Evolutionary conservation across 2,797 vertebrate genomes (phyloP).

Genomic region (Simalia tracyae): DNA sequence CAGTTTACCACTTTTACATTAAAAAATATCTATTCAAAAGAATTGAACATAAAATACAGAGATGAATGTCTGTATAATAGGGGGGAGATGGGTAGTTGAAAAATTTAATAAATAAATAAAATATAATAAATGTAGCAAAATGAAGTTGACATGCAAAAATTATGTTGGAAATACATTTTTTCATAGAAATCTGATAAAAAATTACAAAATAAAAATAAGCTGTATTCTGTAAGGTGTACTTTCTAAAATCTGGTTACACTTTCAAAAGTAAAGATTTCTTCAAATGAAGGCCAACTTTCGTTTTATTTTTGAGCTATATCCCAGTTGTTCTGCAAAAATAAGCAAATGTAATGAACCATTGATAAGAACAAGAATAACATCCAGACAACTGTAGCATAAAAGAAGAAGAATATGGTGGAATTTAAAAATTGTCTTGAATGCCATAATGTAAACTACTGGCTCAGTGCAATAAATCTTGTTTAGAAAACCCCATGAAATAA

Average conservation of each 20-base stretch:
- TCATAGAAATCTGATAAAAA: background rate
- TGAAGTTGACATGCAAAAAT: background rate
- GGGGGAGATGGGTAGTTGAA: too few species aligned
- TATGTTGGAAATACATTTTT: background rate
- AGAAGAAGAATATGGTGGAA: background rate
- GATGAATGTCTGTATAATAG: background rate
- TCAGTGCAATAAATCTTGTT: background rate
- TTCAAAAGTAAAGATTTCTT: background rate
- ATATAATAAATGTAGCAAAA: background rate
- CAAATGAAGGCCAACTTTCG: background rate
- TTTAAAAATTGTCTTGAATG: background rate
- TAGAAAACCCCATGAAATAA: background rate
- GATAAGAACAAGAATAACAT: background rate
- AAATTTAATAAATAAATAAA: too few species aligned
- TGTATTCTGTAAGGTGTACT: background rate
- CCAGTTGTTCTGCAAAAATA: constrained; percentile 18
- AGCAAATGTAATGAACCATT: constrained; percentile 1
- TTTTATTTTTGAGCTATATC: background rate
- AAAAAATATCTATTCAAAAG: background rate
- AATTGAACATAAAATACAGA: background rate
- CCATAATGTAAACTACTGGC: background rate
- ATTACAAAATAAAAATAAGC: background rate
- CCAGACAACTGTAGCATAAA: background rate
- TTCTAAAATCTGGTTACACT: background rate
- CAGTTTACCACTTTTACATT: background rate